Percentiles rank a stretch among this genome's conserved stretches.
These are phyloP conservation scores for Syritta pipiens DNA, from an alignment of 2,888 invertebrate genomes.

Conservation along the genomic window DNA sequence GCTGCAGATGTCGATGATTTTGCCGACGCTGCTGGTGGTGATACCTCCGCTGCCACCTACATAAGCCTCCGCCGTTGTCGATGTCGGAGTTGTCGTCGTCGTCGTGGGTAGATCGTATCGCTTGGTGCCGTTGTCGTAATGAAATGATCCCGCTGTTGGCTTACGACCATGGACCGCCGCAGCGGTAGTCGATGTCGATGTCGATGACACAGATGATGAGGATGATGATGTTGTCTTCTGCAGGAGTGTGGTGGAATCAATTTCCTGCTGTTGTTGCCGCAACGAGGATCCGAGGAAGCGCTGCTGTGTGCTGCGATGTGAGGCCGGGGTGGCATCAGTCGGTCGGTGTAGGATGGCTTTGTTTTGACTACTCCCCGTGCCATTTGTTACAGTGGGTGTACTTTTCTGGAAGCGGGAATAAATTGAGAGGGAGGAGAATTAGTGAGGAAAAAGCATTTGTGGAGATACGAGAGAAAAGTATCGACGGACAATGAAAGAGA, in stretches of 20 bases:
- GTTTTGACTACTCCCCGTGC: slow-evolving; percentile 47
- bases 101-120: slow-evolving; percentile 64
- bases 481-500: too few species aligned
- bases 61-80: slow-evolving; percentile 49
- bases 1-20: slow-evolving; percentile 74
- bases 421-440: background rate
- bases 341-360: slow-evolving; percentile 49
- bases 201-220: slow-evolving; percentile 48
- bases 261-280: slow-evolving; percentile 22
- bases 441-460: background rate
- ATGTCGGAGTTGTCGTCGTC: too few species aligned
- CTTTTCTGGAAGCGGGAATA: slow-evolving; percentile 48
- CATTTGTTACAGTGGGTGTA: slow-evolving; percentile 55
- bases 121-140: slow-evolving; percentile 55
- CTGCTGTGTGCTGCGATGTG: slow-evolving; percentile 42
- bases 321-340: slow-evolving; percentile 16
- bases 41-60: slow-evolving; percentile 72
- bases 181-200: slow-evolving; percentile 43
- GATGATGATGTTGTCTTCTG: slow-evolving; percentile 50
- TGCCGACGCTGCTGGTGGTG: slow-evolving; percentile 68
- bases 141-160: slow-evolving; percentile 50
- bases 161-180: too few species aligned
- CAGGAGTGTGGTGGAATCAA: slow-evolving; percentile 31
- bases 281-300: slow-evolving; percentile 40
- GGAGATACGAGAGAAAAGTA: too few species aligned